Evolutionary conservation across 1,140 invertebrate genomes (phyloP).

Genomic region (Periplaneta americana): DNA sequence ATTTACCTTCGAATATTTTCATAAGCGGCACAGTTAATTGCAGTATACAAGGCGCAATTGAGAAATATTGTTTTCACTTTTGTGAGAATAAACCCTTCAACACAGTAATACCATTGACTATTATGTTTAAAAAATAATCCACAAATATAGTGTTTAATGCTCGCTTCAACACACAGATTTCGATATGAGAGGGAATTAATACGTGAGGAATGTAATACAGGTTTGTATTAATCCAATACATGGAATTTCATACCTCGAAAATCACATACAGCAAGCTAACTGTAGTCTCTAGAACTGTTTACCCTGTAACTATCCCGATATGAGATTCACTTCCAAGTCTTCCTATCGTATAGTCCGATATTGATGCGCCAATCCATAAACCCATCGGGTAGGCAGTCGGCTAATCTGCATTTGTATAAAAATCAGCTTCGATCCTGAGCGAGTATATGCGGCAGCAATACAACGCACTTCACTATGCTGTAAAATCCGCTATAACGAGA

Average conservation of each 20-base stretch:
- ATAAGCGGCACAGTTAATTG: no score
- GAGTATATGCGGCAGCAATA: neutral
- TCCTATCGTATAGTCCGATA: neutral
- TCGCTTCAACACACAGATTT: no score
- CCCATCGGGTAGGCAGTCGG: neutral
- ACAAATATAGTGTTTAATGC: no score
- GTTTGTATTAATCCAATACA: neutral
- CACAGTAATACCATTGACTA: no score
- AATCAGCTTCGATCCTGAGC: neutral
- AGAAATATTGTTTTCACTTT: no score
- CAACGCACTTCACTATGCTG: neutral
- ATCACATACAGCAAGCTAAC: neutral
- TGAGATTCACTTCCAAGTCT: neutral
- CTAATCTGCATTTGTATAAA: neutral
- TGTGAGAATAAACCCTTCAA: no score
- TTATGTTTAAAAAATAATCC: no score
- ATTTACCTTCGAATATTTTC: no score
- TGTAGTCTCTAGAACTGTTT: neutral
- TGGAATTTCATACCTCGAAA: neutral
- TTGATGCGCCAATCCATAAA: neutral
- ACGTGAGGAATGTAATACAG: no score
- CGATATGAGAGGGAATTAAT: no score
- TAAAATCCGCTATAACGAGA: neutral
- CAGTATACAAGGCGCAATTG: no score
- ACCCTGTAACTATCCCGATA: neutral